A percentile compares a stretch with the other conserved stretches of the same genome.
Conservation (phyloP, 2,888 invertebrate genomes). For the Macroteleia sp. region DNA sequence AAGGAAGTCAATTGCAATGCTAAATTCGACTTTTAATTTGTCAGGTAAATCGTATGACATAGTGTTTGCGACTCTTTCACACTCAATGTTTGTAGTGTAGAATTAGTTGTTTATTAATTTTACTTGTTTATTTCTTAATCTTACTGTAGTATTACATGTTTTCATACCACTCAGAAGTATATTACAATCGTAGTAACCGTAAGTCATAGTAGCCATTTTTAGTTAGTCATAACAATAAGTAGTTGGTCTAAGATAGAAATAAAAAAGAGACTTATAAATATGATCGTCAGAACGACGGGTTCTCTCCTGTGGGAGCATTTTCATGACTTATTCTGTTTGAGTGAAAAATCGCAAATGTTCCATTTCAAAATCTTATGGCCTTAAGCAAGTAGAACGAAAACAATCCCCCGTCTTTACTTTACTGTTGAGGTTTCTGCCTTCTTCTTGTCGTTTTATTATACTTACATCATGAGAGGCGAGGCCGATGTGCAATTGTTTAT, state of each 20-base stretch:
- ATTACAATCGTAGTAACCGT: too few relatives aligned
- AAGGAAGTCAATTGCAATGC: conserved; percentile 29
- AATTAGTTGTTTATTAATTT: conserved; percentile 19
- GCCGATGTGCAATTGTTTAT: conserved; percentile 82
- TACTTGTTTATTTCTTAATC: conserved; percentile 40
- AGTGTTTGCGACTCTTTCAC: not conserved
- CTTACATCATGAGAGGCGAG: conserved; percentile 80
- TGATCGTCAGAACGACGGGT: conserved; percentile 45
- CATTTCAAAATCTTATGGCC: conserved; percentile 73
- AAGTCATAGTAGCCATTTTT: conserved; percentile 32
- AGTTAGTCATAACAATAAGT: conserved; percentile 23
- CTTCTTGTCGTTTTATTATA: conserved; percentile 75
- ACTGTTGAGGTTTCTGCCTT: conserved; percentile 57
- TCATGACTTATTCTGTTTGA: conserved; percentile 50
- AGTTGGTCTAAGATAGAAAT: conserved; percentile 15
- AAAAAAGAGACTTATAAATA: conserved; percentile 31
- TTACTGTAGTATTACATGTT: too few relatives aligned
- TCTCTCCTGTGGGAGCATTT: conserved; percentile 44
- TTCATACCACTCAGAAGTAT: too few relatives aligned
- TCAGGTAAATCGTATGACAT: conserved; percentile 27
- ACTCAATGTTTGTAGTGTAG: conserved; percentile 22
- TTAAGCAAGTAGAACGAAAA: conserved; percentile 42
- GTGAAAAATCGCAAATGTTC: conserved; percentile 75
- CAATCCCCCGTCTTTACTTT: conserved; percentile 52
- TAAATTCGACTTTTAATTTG: conserved; percentile 39